A percentile compares a stretch with the other conserved stretches of the same genome.
Conservation (phyloP, 2,797 vertebrate species). For the Pristis pectinata region DNA sequence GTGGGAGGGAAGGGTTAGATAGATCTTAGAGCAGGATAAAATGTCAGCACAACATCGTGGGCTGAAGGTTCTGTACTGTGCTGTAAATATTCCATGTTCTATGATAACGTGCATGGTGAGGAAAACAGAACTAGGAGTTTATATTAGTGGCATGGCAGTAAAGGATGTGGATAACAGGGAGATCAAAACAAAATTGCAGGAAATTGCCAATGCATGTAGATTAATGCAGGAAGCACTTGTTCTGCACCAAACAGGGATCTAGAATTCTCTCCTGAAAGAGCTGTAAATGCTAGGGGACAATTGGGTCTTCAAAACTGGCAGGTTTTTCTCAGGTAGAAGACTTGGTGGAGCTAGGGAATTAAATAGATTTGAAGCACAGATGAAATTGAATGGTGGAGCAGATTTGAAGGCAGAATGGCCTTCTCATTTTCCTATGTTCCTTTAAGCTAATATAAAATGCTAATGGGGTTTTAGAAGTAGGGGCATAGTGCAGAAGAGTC, state of each 20-base stretch:
- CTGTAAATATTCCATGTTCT: too few species aligned
- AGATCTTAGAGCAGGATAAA: too few species aligned
- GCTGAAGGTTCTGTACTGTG: too few species aligned
- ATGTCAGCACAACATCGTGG: too few species aligned
- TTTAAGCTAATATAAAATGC: neutral
- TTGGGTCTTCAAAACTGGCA: neutral
- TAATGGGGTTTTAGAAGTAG: neutral
- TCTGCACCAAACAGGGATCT: neutral
- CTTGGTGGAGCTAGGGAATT: neutral
- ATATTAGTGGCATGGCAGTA: neutral
- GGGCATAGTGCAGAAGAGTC: neutral
- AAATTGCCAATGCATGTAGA: neutral
- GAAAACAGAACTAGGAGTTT: too few species aligned
- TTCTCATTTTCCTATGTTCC: neutral
- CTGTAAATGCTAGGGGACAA: neutral
- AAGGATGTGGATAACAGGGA: neutral
- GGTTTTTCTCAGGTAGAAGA: neutral
- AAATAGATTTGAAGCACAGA: neutral
- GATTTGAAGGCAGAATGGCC: neutral
- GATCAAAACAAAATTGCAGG: neutral
- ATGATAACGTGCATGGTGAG: too few species aligned
- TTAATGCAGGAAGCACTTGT: neutral
- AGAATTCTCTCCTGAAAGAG: neutral
- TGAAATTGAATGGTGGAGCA: neutral
- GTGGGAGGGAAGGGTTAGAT: too few species aligned